Conservation (phyloP, 2,888 invertebrate species). For the Apamea epomidion region DNA sequence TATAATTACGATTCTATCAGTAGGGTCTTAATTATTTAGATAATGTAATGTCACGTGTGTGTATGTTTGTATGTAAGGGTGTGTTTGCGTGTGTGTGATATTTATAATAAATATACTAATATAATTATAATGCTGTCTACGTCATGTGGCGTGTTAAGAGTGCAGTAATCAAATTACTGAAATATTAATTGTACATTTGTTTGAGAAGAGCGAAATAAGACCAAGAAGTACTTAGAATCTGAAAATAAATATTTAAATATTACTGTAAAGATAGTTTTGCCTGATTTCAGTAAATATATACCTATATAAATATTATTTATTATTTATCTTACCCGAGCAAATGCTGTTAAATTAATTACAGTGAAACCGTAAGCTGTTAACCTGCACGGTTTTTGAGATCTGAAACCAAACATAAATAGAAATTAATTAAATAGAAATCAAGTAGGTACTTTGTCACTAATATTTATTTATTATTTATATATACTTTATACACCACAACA, state of each 20-base stretch:
- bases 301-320: background rate
- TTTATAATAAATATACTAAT: background rate
- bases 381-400: conserved; percentile 77
- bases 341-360: conserved; percentile 75
- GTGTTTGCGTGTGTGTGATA: background rate
- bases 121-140: background rate
- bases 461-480: background rate
- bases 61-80: background rate
- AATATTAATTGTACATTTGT: conserved; percentile 68
- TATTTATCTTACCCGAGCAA: conserved; percentile 70
- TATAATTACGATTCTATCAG: background rate
- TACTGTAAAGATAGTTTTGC: background rate
- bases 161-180: background rate
- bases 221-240: conserved; percentile 81
- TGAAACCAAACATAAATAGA: conserved; percentile 59
- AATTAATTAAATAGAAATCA: background rate
- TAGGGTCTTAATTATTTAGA: background rate
- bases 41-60: background rate
- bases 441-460: background rate
- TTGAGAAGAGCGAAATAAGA: conserved; percentile 79
- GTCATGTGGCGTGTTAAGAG: background rate
- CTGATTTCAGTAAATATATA: background rate
- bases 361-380: conserved; percentile 76
- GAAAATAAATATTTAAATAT: conserved; percentile 63
- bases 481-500: too few species aligned